These are phyloP conservation scores for Desoria tigrina DNA, from an alignment of 2,888 invertebrate genomes.

Conservation along the genomic window DNA sequence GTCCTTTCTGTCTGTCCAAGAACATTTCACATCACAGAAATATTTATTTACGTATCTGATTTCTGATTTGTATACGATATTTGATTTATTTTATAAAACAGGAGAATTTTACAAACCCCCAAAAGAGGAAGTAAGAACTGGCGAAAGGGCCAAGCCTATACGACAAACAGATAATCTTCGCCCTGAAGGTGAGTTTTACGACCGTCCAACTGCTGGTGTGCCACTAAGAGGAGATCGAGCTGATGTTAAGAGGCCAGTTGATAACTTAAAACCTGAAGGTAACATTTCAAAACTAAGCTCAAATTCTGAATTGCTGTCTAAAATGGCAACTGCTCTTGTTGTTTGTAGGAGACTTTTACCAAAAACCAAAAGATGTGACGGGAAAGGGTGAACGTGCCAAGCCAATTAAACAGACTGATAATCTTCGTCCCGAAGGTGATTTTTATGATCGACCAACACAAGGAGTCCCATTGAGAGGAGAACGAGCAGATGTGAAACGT, in stretches of 20 bases:
- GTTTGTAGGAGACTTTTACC: slow-evolving; percentile 62
- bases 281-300: slow-evolving; percentile 19
- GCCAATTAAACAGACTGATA: slow-evolving; percentile 61
- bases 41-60: too few relatives aligned
- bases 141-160: slow-evolving; percentile 58
- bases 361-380: slow-evolving; percentile 59
- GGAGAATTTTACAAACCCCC: slow-evolving; percentile 55
- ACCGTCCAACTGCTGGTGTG: slow-evolving; percentile 30
- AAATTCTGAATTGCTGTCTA: not conserved
- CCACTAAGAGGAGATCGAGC: slow-evolving; percentile 64
- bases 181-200: slow-evolving; percentile 61
- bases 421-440: slow-evolving; percentile 64
- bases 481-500: slow-evolving; percentile 57
- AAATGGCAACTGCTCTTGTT: slow-evolving; percentile 59
- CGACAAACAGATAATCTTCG: slow-evolving; percentile 63
- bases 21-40: not conserved
- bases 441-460: slow-evolving; percentile 60
- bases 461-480: slow-evolving; percentile 56
- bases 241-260: slow-evolving; percentile 58
- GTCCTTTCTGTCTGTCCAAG: not conserved
- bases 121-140: slow-evolving; percentile 37
- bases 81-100: too few relatives aligned
- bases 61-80: too few relatives aligned
- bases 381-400: slow-evolving; percentile 56
- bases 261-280: slow-evolving; percentile 61